Base-by-base conservation (phyloP, 2,888 invertebrate species). In the Aradus depressus region DNA sequence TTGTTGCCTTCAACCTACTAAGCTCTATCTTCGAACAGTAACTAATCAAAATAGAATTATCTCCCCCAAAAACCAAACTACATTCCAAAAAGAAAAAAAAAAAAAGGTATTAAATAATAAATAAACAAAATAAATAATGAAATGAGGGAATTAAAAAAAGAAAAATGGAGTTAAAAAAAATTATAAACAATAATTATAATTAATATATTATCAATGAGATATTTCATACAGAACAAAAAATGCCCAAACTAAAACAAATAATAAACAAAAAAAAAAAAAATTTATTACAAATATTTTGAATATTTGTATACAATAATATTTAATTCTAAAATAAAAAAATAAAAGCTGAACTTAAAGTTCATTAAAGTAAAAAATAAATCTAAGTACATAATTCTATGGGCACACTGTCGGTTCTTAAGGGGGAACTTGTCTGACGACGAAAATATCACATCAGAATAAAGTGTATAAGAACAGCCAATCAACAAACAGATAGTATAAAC, bases 1-100 rank as follows among this genome's bases (percentile, higher is more conserved):
- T 58, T 58, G 58, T 57, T 58, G 59, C 58, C 58, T 50, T 44
- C 43, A 57, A 57, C 56, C 48, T 56, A 55, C 55, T 53, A 56
- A 56, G 56, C 56, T 56, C 56, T 51, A 53, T 56, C 56, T 53
- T 56, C 42, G 44, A 56, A 56, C 53, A 47, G 26, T 47, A 47
- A 35, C 47, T 47, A 38, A 47, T 47, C 21, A 44, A 31, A 25
- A 28, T 53, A 53, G 18, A 51, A 50, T 44, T 49, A 53, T 50
- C 50, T 50, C 51, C 51, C 49, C 50, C 50, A 51, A 53, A 45
- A 39, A 37, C 43, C 34, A 45, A 50, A 23, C 43, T 28, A 45
- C 39, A 35, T 39, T 51, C 49, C 38, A 38, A 47, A 47, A 47
- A 21, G 8, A 41, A 42, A 42, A 49, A 41, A 49, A 18, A 38